Percentiles rank a stretch among this genome's conserved stretches.
Evolutionary conservation across 2,888 invertebrate species (phyloP).

Genomic region (Trissonchulus sp.): DNA sequence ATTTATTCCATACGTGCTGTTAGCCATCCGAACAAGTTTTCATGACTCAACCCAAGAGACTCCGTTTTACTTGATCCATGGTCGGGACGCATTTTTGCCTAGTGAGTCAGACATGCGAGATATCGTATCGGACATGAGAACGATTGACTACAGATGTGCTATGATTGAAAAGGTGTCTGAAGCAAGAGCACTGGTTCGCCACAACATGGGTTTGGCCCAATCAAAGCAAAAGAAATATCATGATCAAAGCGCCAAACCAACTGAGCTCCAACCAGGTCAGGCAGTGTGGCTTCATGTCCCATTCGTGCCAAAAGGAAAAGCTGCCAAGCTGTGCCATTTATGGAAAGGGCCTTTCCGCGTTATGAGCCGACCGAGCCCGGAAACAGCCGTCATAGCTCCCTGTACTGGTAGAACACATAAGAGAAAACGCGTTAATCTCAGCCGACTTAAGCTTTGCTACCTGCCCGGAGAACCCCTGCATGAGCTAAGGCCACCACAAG

Average conservation of each 20-base stretch:
- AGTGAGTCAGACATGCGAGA: too few species aligned
- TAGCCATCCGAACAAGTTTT: slow-evolving; percentile 39
- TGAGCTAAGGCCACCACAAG: too few species aligned
- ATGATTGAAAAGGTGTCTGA: slow-evolving; percentile 7
- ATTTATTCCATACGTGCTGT: slow-evolving; percentile 36
- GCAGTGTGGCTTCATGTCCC: not conserved
- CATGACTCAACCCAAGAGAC: slow-evolving; percentile 36
- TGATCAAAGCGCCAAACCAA: not conserved
- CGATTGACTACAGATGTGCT: too few species aligned
- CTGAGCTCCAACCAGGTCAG: not conserved
- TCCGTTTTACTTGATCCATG: slow-evolving; percentile 36
- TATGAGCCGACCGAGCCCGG: not conserved
- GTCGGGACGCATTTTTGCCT: slow-evolving; percentile 31
- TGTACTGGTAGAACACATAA: not conserved
- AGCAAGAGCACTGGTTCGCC: not conserved
- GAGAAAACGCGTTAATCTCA: not conserved
- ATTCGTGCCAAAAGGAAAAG: not conserved
- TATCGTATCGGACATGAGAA: too few species aligned
- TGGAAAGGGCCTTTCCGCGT: slow-evolving; percentile 3
- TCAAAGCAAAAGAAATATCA: not conserved
- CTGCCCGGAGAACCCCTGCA: too few species aligned
- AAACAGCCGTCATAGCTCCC: not conserved
- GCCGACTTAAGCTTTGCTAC: too few species aligned
- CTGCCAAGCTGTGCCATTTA: not conserved
- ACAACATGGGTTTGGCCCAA: not conserved